Base-by-base conservation (phyloP, 2,113 vertebrate genomes). In the Engraulis encrasicolus region DNA sequence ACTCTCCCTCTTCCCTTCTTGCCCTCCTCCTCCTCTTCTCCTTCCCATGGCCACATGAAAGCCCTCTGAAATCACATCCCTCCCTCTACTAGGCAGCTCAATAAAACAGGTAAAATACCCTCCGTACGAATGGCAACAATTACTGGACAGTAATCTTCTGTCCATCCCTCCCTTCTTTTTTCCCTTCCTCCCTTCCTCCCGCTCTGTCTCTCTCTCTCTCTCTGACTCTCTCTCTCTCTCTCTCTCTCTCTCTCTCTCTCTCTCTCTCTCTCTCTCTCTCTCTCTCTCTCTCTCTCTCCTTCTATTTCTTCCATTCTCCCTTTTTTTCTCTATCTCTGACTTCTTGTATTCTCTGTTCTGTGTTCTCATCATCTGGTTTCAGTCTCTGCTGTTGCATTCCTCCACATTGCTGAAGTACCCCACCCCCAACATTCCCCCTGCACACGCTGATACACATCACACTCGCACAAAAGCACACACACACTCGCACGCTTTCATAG, bases 21-120 rank as follows among this genome's bases (percentile, higher is more conserved):
- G n/a, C n/a, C n/a, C n/a, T n/a, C n/a, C n/a, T n/a, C 54, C 61
- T 61, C 79, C 31, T 86, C 90, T 88, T 9, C 54, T 84, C 66
- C 81, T 84, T 74, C 84, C 58, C 58, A 66, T 31, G 1, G 27
- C 58, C 78, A 84, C 89, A 85, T 87, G 82, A 92, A 93, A 87
- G 87, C 81, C 81, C 82, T 83, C 58, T 78, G 80, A 86, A 87
- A 77, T 86, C 58, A 79, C 81, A 84, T 81, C 78, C 71, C 27
- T 85, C 78, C 31, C 80, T 82, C n/a, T n/a, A n/a, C n/a, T n/a
- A 86, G 89, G 88, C 85, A 80, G 85, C 48, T 82, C 86, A 86
- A 86, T 91, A 91, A 90, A 91, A 88, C 78, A 82, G 82, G 86
- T 87, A 88, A n/a, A 91, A 90, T 61, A 80, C 83, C 66, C 66